Evolutionary conservation across 2,797 vertebrate species (phyloP), one percentile per base, ranked within the genome.

Genomic region (Aselliscus stoliczkanus): DNA sequence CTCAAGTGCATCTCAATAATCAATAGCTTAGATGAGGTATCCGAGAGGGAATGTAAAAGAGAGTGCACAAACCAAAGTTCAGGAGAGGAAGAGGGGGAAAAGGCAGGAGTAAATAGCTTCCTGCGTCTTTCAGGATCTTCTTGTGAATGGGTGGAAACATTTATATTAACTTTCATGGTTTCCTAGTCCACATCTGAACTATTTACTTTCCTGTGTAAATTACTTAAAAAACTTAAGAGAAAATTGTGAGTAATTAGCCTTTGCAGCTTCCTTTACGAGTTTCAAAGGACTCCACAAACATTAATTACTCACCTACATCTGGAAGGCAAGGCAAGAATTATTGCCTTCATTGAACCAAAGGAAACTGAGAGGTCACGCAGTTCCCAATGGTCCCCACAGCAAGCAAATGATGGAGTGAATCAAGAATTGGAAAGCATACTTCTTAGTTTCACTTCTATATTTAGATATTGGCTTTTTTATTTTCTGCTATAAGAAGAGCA

Each of bases 291-390:
- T 94, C n/a, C 15, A 23, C 31, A 94, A 75, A 58, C 83, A 54
- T 88, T 94, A 95, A 95, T 93, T 96, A 92, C 54, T 94, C 83
- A 87, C 39, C 70, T 95, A 83, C 88, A 90, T 90, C 47, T 79
- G 67, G 29, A 93, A 86, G n/a, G 50, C 31, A 86, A 79, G 52
- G 52, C 62, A 93, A 90, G 44, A 73, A 93, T 90, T 65, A 94
- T 20, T 82, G 67, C 72, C 62, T 94, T 81, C 56, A 52, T 50
- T 90, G 84, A 93, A 73, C 37, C 62, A 95, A 92, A 90, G 88
- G 72, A 93, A 97, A 85, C 56, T 0, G 0, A 95, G 84, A 90
- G 94, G 90, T 96, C 77, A 90, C 88, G 83, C 44, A 70, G 44
- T 87, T 94, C 60, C 82, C 50, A 73, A 21, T 0, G 4, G 44